Evolutionary conservation across 2,113 vertebrate species (phyloP).

Genomic region (Oxyruncus cristatus): DNA sequence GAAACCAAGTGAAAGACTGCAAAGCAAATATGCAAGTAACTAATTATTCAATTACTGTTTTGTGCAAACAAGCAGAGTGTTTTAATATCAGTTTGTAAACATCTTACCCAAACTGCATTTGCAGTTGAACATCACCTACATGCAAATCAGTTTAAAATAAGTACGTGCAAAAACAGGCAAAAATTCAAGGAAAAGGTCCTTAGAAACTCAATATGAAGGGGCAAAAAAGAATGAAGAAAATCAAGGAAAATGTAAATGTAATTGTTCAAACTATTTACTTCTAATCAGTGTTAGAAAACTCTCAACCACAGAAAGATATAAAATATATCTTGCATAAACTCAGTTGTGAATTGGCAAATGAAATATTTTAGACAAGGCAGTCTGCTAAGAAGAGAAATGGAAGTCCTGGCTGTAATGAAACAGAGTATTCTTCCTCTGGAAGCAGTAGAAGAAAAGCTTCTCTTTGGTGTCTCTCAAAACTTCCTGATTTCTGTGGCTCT

Average conservation of each 20-base stretch:
- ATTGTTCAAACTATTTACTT: not conserved
- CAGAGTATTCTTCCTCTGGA: not conserved
- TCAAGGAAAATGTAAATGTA: not conserved
- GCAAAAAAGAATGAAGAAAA: not conserved
- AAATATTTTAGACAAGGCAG: not conserved
- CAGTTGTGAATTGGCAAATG: not conserved
- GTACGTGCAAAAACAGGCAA: not conserved
- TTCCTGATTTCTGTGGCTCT: not conserved
- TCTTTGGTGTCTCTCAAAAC: not conserved
- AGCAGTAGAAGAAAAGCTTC: not conserved
- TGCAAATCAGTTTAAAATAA: not conserved
- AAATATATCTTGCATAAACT: not conserved
- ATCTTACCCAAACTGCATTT: not conserved
- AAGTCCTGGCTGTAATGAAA: not conserved
- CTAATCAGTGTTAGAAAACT: not conserved
- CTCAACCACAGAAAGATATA: not conserved
- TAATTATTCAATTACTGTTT: constrained; percentile 23
- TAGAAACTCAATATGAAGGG: not conserved
- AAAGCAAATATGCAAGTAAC: constrained; percentile 18
- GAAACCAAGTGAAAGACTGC: constrained; percentile 14
- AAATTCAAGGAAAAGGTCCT: not conserved
- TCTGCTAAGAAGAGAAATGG: not conserved
- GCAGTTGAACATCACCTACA: not conserved
- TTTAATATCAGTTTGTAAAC: constrained; percentile 26
- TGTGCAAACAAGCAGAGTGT: constrained; percentile 24